Percentiles rank a stretch among this genome's conserved stretches.
These are phyloP conservation scores for Enteromius fasciolatus DNA, from an alignment of 2,797 vertebrate species.

Conservation along the genomic window DNA sequence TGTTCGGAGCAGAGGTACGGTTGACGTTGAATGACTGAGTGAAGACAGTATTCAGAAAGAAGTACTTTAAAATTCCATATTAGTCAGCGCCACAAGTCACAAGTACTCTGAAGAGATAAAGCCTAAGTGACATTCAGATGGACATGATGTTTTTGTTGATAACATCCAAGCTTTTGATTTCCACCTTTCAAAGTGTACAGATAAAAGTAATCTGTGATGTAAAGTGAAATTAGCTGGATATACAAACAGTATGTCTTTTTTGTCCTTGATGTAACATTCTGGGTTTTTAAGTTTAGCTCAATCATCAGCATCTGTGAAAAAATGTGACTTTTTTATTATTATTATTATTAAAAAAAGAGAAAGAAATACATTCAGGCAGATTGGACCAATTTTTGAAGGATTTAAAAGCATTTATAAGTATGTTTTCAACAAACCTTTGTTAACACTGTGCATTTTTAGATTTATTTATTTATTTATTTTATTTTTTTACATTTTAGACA, in stretches of 20 bases:
- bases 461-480: no score
- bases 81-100: constrained; percentile 28
- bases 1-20: constrained; percentile 26
- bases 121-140: constrained; percentile 15
- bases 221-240: not conserved
- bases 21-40: constrained; percentile 36
- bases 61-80: constrained; percentile 26
- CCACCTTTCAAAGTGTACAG: constrained; percentile 5
- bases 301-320: not conserved
- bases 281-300: not conserved
- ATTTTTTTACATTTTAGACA: not conserved
- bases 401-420: not conserved
- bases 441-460: not conserved
- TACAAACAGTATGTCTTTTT: not conserved
- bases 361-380: not conserved
- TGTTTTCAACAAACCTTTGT: not conserved
- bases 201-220: not conserved
- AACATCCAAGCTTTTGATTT: constrained; percentile 5
- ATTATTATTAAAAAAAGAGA: no score
- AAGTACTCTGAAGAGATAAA: constrained; percentile 15
- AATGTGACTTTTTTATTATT: no score
- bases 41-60: constrained; percentile 37
- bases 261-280: not conserved
- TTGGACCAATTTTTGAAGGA: not conserved
- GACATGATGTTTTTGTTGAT: constrained; percentile 31